phyloP scores from a whole-genome alignment of 2,888 invertebrate genomes.

The Heliconius aoede region DNA sequence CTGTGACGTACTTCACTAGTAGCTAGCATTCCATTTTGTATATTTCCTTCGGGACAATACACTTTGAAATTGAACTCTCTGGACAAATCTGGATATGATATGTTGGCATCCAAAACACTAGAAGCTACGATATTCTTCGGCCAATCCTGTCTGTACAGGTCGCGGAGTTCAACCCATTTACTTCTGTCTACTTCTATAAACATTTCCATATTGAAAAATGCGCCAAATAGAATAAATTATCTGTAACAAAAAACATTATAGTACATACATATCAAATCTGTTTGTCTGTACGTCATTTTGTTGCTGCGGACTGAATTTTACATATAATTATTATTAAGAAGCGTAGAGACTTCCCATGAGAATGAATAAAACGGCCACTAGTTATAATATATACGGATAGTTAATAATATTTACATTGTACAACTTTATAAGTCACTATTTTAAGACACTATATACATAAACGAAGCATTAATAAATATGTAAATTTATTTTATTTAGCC shows the following conservation, averaged over 20 bases:
- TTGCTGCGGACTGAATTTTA: no score
- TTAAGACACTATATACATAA: no score
- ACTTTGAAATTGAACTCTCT: constrained; percentile 52
- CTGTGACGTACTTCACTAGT: constrained; percentile 49
- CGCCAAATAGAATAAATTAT: not conserved
- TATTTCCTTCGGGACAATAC: constrained; percentile 56
- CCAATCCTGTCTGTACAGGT: constrained; percentile 51
- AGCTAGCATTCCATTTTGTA: constrained; percentile 55
- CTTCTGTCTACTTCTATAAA: constrained; percentile 50
- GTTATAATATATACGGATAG: no score
- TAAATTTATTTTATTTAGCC: no score
- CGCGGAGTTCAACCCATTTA: constrained; percentile 52
- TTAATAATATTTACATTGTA: no score
- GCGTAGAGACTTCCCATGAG: no score
- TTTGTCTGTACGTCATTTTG: no score
- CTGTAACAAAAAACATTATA: not conserved
- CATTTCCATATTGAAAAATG: constrained; percentile 42
- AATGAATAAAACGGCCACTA: no score
- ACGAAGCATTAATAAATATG: no score
- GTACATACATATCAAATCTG: not conserved
- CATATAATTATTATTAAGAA: no score
- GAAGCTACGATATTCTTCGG: constrained; percentile 52
- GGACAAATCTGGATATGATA: constrained; percentile 49
- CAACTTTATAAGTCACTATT: no score
- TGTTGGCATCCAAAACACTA: constrained; percentile 49